Base-by-base conservation (phyloP, 2,113 vertebrate species). In the Myrmecobius fasciatus region DNA sequence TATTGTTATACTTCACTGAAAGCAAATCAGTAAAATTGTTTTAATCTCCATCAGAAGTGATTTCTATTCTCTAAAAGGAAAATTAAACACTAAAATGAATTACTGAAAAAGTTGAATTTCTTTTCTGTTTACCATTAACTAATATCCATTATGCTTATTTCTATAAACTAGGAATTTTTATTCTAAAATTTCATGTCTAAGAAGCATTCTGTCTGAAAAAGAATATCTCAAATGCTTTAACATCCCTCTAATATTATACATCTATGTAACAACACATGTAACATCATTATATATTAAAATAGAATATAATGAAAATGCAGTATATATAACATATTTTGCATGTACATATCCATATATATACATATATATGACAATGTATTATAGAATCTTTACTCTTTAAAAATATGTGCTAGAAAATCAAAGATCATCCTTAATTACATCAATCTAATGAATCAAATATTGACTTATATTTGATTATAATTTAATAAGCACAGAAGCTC, bases 21-120 rank as follows among this genome's bases (percentile, higher is more conserved):
- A 52, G 91, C 47, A 89, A 94, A 96, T 52, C 36, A 7, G 2
- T 94, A 93, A 95, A 60, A 93, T 53, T 56, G 8, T 20, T 94
- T 53, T 88, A 90, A 31, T 52, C 52, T 91, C 90, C 0, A 67
- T 26, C 54, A 52, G 67, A 51, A 96, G 7, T 92, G 94, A 96
- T 93, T 95, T 95, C 95, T 95, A 9, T 94, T 53, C 93, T 88
- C 43, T 53, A 89, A 91, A 91, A 89, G n/a, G 51, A 95, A 94
- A 36, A 93, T 92, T 83, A 97, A 96, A 96, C 8, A n/a, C 36
- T 92, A 53, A 56, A 91, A 92, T 90, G 52, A 89, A 6, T 95
- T 96, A 94, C 25, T 48, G 90, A 93, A 26, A 46, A 96, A 51
- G 8, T 49, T 92, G 31, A 95, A 67, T 67, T 67, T 3, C 60